Evolutionary conservation across 2,888 invertebrate species (phyloP).

Genomic region (Luffia ferchaultella): DNA sequence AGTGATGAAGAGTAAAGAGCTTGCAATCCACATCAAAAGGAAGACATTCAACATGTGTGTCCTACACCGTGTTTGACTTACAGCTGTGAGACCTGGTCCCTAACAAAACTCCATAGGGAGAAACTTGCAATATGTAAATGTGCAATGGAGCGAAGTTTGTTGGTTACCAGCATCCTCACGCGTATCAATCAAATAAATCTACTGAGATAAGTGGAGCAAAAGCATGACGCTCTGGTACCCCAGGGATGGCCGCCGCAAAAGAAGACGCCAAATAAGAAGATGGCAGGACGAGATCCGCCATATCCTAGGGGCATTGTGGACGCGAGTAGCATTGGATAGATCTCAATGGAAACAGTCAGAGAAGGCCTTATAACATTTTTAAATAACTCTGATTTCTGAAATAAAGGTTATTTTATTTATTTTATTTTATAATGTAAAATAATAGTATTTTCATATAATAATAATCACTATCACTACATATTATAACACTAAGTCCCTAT

Average conservation of each 20-base stretch:
- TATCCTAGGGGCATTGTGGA: background rate
- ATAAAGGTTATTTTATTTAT: too few species aligned
- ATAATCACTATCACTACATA: too few species aligned
- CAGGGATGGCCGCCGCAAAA: background rate
- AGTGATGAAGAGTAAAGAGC: background rate
- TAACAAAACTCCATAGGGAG: background rate
- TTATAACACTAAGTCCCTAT: too few species aligned
- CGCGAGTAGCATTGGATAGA: background rate
- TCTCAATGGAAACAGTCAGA: background rate
- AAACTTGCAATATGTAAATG: background rate
- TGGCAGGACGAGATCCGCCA: background rate
- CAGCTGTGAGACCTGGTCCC: background rate
- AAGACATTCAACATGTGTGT: background rate
- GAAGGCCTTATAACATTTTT: too few species aligned
- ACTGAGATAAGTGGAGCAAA: background rate
- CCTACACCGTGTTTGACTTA: background rate
- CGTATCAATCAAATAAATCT: background rate
- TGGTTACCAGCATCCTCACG: background rate
- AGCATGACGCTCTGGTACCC: background rate
- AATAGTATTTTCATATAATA: too few species aligned
- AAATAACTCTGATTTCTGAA: too few species aligned
- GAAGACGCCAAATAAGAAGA: background rate
- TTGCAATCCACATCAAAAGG: background rate
- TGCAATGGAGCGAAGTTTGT: background rate
- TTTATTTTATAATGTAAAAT: too few species aligned